Evolutionary conservation across 2,113 vertebrate genomes (phyloP).

Genomic region (Shinisaurus crocodilurus): DNA sequence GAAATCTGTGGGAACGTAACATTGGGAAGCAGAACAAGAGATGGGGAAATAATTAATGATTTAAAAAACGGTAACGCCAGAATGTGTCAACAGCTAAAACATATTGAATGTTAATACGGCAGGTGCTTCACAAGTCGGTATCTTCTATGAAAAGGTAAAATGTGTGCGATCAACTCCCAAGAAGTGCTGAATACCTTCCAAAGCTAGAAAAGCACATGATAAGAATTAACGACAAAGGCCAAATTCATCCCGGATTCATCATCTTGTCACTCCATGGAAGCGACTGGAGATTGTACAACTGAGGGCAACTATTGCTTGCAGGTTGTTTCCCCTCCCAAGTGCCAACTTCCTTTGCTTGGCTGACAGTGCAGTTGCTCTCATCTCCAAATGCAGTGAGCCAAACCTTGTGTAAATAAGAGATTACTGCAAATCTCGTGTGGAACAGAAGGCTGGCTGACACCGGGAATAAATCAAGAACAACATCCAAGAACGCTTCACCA

Average conservation of each 20-base stretch:
- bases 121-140: background rate
- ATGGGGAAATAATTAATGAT: background rate
- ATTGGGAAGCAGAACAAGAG: background rate
- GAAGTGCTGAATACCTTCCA: background rate
- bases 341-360: constrained; percentile 15
- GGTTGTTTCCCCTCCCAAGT: background rate
- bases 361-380: background rate
- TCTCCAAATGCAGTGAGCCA: constrained; percentile 9
- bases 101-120: background rate
- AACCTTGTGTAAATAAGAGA: background rate
- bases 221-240: background rate
- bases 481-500: background rate
- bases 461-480: constrained; percentile 16
- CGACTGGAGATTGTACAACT: background rate
- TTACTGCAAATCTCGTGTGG: background rate
- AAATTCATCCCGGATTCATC: constrained; percentile 12
- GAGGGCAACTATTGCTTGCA: background rate
- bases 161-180: background rate
- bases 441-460: background rate
- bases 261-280: background rate
- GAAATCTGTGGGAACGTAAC: background rate
- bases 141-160: background rate
- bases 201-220: constrained; percentile 7
- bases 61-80: background rate
- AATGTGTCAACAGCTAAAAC: background rate